Base-by-base conservation (phyloP, 2,113 vertebrate genomes). In the Nettapus auritus region DNA sequence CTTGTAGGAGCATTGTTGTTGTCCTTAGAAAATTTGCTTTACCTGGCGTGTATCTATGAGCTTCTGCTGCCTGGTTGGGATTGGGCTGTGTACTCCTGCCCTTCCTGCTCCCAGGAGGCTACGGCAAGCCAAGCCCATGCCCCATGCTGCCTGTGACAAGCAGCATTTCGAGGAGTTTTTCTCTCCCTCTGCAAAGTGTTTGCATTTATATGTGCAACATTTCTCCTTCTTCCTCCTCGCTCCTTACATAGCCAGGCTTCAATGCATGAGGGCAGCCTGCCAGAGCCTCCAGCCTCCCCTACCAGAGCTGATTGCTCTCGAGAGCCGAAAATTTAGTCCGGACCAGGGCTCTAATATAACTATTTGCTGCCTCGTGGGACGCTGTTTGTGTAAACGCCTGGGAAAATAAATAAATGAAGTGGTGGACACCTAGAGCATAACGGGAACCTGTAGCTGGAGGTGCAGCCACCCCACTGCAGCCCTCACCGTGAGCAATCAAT, bases 221-320 rank as follows among this genome's bases (percentile, higher is more conserved):
- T 60, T 56, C 78, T 86, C 19, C 20, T 11, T 56, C 62, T 88
- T 88, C 76, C 76, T 96, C 70, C 82, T 63, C 48, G 20, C 14
- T 8, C 96, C 97, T 96, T 96, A 96, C 84, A 96, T 57, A 97
- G 95, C 19, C 85, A 82, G 55, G 84, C 87, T 94, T 48, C 48
- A 31, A 84, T 96, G 67, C 92, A 82, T 74, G 8, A 80, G 79
- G 87, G 89, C 89, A 42, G 50, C 79, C 48, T 80, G 91, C 95
- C 95, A 94, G 92, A 64, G 66, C 64, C 92, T 84, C 66, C 16
- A 26, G 64, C 73, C 91, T 76, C 71, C 76, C 69, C 81, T 82
- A 91, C 68, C 93, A 85, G 57, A 1, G 29, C 56, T 11, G 1
- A 46, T 29, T 34, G 68, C 76, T 71, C 64, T 25, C 50, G 19